phyloP scores from a whole-genome alignment of 2,113 vertebrate species.

The Peucedramus taeniatus region DNA sequence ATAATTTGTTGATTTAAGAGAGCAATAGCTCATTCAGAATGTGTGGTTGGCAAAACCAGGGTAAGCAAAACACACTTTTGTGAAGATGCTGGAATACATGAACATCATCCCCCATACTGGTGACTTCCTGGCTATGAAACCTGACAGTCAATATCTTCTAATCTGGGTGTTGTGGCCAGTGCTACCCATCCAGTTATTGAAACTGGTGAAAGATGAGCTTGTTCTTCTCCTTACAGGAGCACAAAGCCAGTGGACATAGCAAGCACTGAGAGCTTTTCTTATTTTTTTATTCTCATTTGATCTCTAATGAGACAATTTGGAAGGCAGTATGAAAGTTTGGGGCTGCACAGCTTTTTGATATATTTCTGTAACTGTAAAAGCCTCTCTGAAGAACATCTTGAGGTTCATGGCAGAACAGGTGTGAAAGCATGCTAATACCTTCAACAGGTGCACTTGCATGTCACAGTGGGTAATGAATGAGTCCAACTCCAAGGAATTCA shows the following conservation, averaged over 20 bases:
- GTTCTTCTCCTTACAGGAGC: not conserved
- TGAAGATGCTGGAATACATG: not conserved
- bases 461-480: accelerated
- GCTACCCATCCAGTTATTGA: not conserved
- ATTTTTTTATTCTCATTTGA: not conserved
- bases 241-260: not conserved
- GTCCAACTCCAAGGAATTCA: not conserved
- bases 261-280: not conserved
- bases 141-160: not conserved
- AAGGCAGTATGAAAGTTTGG: not conserved
- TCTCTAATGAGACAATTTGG: not conserved
- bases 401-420: not conserved
- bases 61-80: slow-evolving; percentile 13
- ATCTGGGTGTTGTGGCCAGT: not conserved
- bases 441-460: accelerated
- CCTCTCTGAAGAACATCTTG: not conserved
- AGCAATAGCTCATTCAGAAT: not conserved
- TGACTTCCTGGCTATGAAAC: not conserved
- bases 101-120: not conserved
- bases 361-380: not conserved
- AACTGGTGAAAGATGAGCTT: not conserved
- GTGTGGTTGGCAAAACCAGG: not conserved
- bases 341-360: not conserved
- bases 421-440: not conserved
- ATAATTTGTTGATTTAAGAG: not conserved